phyloP scores from a whole-genome alignment of 2,113 vertebrate species.

The Hystrix cristata region DNA sequence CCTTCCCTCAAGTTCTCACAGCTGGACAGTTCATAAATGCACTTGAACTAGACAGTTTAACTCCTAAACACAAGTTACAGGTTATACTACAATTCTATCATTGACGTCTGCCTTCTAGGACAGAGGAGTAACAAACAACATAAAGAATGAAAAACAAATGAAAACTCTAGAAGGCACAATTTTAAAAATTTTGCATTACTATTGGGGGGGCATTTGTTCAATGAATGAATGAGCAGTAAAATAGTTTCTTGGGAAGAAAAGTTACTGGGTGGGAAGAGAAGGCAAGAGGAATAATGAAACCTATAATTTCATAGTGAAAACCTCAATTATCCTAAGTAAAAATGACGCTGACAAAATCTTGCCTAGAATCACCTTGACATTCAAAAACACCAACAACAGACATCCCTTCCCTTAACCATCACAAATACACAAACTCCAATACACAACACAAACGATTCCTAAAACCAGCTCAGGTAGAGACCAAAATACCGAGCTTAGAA shows the following conservation, averaged over 20 bases:
- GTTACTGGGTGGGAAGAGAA: not conserved
- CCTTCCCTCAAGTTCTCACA: not conserved
- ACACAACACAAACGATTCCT: not conserved
- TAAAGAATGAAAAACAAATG: not conserved
- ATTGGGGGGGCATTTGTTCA: not conserved
- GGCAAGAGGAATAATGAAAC: not conserved
- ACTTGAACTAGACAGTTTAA: not conserved
- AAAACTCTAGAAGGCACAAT: not conserved
- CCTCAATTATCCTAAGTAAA: not conserved
- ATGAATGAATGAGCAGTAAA: not conserved
- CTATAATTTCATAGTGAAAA: not conserved
- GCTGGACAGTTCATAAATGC: not conserved
- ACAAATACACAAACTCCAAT: not conserved
- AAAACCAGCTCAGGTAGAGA: not conserved
- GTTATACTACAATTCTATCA: not conserved
- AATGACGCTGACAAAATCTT: constrained; percentile 14
- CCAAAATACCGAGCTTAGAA: not conserved
- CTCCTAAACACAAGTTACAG: constrained; percentile 3
- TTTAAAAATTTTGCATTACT: constrained; percentile 6
- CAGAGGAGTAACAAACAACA: constrained; percentile 47
- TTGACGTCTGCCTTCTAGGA: constrained; percentile 22
- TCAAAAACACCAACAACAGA: not conserved
- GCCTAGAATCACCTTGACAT: not conserved
- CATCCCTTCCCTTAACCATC: not conserved
- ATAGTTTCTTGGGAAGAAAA: not conserved